Conservation (phyloP, 2,113 vertebrate genomes). For the Xenopus laevis region DNA sequence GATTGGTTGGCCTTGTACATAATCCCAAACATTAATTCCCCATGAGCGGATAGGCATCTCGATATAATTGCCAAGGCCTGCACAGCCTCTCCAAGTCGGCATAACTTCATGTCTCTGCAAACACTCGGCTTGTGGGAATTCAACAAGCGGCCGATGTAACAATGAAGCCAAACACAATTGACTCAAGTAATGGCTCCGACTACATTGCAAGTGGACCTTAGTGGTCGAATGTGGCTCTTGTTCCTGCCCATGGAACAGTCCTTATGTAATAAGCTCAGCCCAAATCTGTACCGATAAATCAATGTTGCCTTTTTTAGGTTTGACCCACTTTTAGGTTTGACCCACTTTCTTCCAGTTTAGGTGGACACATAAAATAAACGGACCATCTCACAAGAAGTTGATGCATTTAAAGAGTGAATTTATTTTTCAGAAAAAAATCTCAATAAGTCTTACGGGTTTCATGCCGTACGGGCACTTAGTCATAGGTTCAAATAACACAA, state of each 20-base stretch:
- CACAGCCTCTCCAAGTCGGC: conserved; percentile 27
- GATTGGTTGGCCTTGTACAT: conserved; percentile 43
- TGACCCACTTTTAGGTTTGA: too few species aligned
- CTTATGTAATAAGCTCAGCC: too few species aligned
- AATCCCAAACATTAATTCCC: conserved; percentile 44
- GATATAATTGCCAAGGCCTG: conserved; percentile 35
- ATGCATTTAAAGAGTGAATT: too few species aligned
- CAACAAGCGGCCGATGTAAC: conserved; percentile 7
- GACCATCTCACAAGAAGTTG: too few species aligned
- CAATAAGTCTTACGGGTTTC: too few species aligned
- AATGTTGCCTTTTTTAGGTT: too few species aligned
- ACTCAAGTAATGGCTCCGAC: neutral
- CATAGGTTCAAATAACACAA: too few species aligned
- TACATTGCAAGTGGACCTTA: neutral
- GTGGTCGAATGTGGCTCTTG: neutral
- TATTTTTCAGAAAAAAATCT: too few species aligned
- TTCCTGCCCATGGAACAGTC: neutral
- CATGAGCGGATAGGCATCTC: conserved; percentile 37
- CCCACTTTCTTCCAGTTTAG: too few species aligned
- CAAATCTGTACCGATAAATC: too few species aligned
- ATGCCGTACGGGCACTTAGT: too few species aligned
- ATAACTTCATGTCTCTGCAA: conserved; percentile 32
- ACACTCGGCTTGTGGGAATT: conserved; percentile 35
- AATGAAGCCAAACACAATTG: conserved; percentile 5
- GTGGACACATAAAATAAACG: too few species aligned